Percentiles rank a stretch among this genome's conserved stretches.
phyloP scores from a whole-genome alignment of 1,140 invertebrate genomes.

The Drosophila sproati region DNA sequence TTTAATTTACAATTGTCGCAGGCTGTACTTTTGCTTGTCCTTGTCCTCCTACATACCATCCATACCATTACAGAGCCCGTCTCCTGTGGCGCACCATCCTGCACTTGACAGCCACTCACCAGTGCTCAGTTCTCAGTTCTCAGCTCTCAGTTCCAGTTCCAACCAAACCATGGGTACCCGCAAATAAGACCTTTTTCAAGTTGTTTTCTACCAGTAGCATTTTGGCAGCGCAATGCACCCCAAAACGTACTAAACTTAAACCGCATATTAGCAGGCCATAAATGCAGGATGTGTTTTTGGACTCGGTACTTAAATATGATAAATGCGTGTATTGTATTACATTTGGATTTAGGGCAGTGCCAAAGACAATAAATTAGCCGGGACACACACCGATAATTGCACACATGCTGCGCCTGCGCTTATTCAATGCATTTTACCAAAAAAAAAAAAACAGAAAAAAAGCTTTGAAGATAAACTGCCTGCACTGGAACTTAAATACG shows the following conservation, averaged over 20 bases:
- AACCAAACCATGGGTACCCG: neutral
- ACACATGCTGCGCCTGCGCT: slow-evolving; percentile 57
- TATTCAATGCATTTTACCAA: slow-evolving; percentile 6
- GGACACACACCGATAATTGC: slow-evolving; percentile 75
- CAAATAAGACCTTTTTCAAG: neutral
- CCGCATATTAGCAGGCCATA: slow-evolving; percentile 76
- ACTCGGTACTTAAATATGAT: slow-evolving; percentile 78
- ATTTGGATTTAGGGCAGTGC: slow-evolving; percentile 77
- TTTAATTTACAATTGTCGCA: slow-evolving; percentile 57
- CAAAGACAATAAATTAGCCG: slow-evolving; percentile 73
- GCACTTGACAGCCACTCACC: slow-evolving; percentile 43
- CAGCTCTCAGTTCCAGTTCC: neutral
- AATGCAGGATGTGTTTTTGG: slow-evolving; percentile 73
- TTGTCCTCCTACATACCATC: neutral
- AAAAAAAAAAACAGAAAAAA: slow-evolving; percentile 18
- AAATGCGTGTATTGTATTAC: slow-evolving; percentile 79
- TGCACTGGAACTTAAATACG: neutral
- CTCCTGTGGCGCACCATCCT: slow-evolving; percentile 36
- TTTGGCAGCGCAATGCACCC: neutral
- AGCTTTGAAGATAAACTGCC: no score
- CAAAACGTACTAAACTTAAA: slow-evolving; percentile 72
- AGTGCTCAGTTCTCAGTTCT: neutral
- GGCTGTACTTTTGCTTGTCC: slow-evolving; percentile 26
- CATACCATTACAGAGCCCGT: neutral
- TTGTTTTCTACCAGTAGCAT: slow-evolving; percentile 1